Percentiles rank a stretch among this genome's conserved stretches.
phyloP scores from a whole-genome alignment of 2,113 vertebrate genomes.

The Motacilla alba region DNA sequence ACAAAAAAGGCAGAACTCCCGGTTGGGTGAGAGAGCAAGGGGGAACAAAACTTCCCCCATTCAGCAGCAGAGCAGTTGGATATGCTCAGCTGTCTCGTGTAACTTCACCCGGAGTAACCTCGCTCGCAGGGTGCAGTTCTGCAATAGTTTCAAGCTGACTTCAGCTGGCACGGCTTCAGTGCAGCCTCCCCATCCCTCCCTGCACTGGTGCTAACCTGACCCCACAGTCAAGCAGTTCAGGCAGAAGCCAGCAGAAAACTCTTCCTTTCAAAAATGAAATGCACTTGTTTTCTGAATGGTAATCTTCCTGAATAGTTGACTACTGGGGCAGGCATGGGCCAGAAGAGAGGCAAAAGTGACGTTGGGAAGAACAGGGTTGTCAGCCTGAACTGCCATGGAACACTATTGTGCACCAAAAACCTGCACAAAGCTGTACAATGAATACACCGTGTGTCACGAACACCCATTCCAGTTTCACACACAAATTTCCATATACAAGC shows the following conservation, averaged over 20 bases:
- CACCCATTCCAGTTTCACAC: neutral
- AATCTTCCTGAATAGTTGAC: neutral
- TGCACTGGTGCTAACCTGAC: conserved; percentile 41
- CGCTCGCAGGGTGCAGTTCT: conserved; percentile 38
- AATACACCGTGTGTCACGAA: fast-evolving
- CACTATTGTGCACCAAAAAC: neutral
- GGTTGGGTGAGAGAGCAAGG: neutral
- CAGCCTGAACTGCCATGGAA: neutral
- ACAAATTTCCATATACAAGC: neutral
- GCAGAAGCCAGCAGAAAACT: conserved; percentile 3
- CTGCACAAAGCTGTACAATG: neutral
- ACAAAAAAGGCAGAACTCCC: conserved; percentile 28
- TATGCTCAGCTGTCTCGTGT: conserved; percentile 50
- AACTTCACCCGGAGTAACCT: conserved; percentile 65
- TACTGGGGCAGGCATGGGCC: neutral
- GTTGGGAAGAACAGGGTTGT: neutral
- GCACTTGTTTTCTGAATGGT: neutral
- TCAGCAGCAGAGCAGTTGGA: conserved; percentile 46
- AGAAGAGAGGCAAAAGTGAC: neutral
- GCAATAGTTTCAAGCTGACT: conserved; percentile 66
- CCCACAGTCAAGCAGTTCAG: neutral
- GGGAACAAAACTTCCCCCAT: conserved; percentile 52
- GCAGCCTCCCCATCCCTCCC: conserved; percentile 30
- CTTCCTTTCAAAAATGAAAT: neutral
- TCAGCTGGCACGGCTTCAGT: conserved; percentile 44